Percentiles rank a stretch among this genome's conserved stretches.
These are phyloP conservation scores for Beaufortia kweichowensis DNA, from an alignment of 2,113 vertebrate genomes.

Conservation along the genomic window DNA sequence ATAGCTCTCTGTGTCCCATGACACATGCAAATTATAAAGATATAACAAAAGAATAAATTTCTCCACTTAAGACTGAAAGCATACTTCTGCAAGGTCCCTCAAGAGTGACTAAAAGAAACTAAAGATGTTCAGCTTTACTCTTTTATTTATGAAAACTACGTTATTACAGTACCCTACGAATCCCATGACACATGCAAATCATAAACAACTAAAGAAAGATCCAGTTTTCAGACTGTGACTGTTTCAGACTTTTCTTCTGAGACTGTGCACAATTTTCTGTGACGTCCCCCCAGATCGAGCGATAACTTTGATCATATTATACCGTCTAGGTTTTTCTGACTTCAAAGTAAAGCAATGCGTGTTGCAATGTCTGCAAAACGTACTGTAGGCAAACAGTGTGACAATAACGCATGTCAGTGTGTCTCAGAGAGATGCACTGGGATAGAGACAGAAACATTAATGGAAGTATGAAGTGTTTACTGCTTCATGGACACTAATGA, in stretches of 20 bases:
- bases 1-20: background rate
- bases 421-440: background rate
- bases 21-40: background rate
- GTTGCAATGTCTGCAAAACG: conserved; percentile 1
- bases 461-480: conserved; percentile 31
- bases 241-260: too few relatives aligned
- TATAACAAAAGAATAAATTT: background rate
- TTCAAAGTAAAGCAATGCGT: background rate
- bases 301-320: conserved; percentile 17
- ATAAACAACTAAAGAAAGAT: conserved; percentile 1
- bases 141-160: background rate
- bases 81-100: background rate
- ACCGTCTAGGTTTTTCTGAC: conserved; percentile 8
- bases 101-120: background rate
- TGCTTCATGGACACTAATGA: conserved; percentile 44
- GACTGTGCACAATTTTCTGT: background rate
- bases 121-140: background rate
- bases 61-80: background rate
- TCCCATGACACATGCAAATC: conserved; percentile 17
- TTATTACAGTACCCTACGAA: background rate
- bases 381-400: background rate
- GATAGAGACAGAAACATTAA: background rate
- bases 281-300: background rate
- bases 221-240: too few relatives aligned
- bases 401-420: conserved; percentile 9